Base-by-base conservation (phyloP, 2,888 invertebrate species). In the Hybos culiciformis region DNA sequence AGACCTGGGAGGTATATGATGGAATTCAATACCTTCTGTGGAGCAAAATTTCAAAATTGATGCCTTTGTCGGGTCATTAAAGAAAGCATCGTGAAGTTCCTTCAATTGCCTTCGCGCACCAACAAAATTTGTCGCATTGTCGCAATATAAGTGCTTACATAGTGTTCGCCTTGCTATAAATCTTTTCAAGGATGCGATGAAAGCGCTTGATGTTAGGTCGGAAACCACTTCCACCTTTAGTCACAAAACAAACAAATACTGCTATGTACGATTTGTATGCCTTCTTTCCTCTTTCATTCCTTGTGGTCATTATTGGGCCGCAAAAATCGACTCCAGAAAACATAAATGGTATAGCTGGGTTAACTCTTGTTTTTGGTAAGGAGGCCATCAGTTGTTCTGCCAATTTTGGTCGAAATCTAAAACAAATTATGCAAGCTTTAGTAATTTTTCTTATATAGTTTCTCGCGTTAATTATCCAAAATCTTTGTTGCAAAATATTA, bases 361-460 rank as follows among this genome's bases (percentile, higher is more conserved):
- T 15, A 11, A 39, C 39, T 29, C 53, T 41, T 23, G 21, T 29
- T n/a, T 14, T n/a, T 3, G 55, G 55, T 17, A 55, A 39, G 43
- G 51, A 38, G n/a, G 49, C 52, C 54, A 57, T 55, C 3, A 47
- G n/a, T 37, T 50, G 39, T 20, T 20, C n/a, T 3, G 37, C n/a
- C 15, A 36, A n/a, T 33, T 20, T 38, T 2, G 37, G 39, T 11
- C 32, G 19, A 23, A 33, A 42, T 24, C 18, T 23, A 11, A 43
- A 17, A 24, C 46, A 46, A 12, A 19, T 15, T 5, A 40, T 12
- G 20, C 31, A 32, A 15, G n/a, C n/a, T 7, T 36, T 33, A 3
- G 38, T n/a, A 5, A 43, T 24, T 8, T 33, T 24, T 7, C 39
- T 24, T 9, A 18, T 32, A 12, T 33, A 6, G 8, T 44, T 36